Evolutionary conservation across 2,113 vertebrate genomes (phyloP).

Genomic region (Paracanthobrama guichenoti): DNA sequence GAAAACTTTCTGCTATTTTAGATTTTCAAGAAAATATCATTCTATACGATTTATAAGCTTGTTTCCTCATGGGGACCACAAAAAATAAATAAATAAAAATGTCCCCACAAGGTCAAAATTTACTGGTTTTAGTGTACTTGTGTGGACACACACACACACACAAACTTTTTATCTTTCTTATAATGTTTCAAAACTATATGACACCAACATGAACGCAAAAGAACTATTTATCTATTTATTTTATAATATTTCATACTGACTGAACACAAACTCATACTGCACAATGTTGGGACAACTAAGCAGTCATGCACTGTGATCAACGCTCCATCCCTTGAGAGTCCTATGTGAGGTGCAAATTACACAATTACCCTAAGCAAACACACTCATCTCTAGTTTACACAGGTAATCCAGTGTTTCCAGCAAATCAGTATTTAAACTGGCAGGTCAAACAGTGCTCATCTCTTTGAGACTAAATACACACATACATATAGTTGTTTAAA

Average conservation of each 20-base stretch:
- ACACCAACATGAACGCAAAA: background rate
- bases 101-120: no score
- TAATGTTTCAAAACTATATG: background rate
- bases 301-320: background rate
- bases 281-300: background rate
- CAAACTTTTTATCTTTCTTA: background rate
- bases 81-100: no score
- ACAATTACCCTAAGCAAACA: constrained; percentile 53
- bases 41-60: no score
- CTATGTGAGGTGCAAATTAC: constrained; percentile 45
- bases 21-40: no score
- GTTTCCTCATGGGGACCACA: no score
- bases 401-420: constrained; percentile 68
- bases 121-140: no score
- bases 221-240: background rate
- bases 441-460: constrained; percentile 51
- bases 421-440: constrained; percentile 64
- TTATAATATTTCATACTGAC: background rate
- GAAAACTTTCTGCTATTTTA: no score
- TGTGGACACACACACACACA: no score
- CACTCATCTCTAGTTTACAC: constrained; percentile 58
- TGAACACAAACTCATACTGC: background rate
- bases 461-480: constrained; percentile 58
- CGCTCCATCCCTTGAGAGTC: constrained; percentile 11
- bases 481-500: constrained; percentile 64